phyloP scores from a whole-genome alignment of 2,113 vertebrate species.

The Raja brachyura region DNA sequence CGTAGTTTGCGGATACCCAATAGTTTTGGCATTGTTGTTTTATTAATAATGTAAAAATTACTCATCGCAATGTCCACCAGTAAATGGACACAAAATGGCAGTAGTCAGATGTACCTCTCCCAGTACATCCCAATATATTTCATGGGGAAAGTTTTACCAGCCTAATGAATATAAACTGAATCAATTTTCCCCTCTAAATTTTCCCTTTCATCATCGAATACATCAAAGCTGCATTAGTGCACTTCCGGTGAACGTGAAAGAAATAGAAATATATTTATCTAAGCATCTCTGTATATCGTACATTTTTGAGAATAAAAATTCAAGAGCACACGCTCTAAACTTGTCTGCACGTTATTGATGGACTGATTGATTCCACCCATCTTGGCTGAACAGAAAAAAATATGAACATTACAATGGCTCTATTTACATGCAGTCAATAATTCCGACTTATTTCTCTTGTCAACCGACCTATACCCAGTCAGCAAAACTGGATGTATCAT shows the following conservation, averaged over 20 bases:
- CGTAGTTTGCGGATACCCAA: background rate
- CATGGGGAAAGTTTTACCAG: background rate
- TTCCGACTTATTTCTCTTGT: slow-evolving; percentile 11
- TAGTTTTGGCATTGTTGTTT: background rate
- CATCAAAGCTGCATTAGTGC: background rate
- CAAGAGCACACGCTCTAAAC: slow-evolving; percentile 5
- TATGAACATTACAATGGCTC: background rate
- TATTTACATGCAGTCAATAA: slow-evolving; percentile 4
- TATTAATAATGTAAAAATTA: background rate
- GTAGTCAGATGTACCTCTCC: too few species aligned
- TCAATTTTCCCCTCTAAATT: background rate
- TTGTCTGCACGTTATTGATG: background rate
- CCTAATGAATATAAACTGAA: background rate
- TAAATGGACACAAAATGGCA: too few species aligned
- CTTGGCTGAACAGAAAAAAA: slow-evolving; percentile 1
- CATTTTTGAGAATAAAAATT: background rate
- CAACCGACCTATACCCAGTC: background rate
- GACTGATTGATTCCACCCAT: background rate
- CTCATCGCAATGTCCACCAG: background rate
- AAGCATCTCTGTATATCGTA: too few species aligned
- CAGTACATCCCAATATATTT: background rate
- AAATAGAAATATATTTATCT: slow-evolving; percentile 2
- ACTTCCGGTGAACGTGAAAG: background rate
- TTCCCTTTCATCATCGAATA: background rate
- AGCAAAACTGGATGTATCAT: slow-evolving; percentile 4